These are phyloP conservation scores for Calosoma granatense DNA, from an alignment of 1,140 invertebrate genomes.

Conservation along the genomic window DNA sequence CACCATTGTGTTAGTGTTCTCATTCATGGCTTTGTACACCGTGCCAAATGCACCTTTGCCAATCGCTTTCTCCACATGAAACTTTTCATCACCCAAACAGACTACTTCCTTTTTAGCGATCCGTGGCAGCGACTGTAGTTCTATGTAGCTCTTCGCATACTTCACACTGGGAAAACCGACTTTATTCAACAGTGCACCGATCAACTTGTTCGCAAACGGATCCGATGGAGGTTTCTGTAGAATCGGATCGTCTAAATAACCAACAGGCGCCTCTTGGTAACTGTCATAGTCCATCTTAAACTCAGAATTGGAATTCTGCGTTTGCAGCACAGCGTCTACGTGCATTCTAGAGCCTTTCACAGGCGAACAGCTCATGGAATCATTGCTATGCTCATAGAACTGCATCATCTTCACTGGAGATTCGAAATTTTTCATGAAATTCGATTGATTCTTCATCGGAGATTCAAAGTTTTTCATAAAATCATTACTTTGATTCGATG, in stretches of 20 bases:
- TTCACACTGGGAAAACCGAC: slow-evolving; percentile 40
- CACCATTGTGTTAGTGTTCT: slow-evolving; percentile 46
- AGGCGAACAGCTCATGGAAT: slow-evolving; percentile 14
- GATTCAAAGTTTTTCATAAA: background rate
- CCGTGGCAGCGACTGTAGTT: slow-evolving; percentile 15
- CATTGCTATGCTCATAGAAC: slow-evolving; percentile 14
- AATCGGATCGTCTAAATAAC: slow-evolving; percentile 13
- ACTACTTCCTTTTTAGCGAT: slow-evolving; percentile 13
- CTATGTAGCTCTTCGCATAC: slow-evolving; percentile 35
- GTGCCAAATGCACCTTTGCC: slow-evolving; percentile 66
- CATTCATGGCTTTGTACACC: slow-evolving; percentile 51
- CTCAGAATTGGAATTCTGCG: slow-evolving; percentile 32
- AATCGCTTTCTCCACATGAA: slow-evolving; percentile 57
- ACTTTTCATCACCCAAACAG: slow-evolving; percentile 29
- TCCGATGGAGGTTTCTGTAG: slow-evolving; percentile 27
- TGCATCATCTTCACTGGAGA: background rate
- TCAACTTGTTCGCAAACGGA: slow-evolving; percentile 41
- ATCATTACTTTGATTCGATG: background rate
- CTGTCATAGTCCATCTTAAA: slow-evolving; percentile 38
- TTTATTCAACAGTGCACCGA: slow-evolving; percentile 37
- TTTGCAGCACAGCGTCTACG: slow-evolving; percentile 25
- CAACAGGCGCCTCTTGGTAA: slow-evolving; percentile 27
- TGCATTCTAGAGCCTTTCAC: slow-evolving; percentile 33
- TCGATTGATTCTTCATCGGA: background rate
- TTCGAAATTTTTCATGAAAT: background rate